phyloP scores from a whole-genome alignment of 2,113 vertebrate genomes.

The Pedetes capensis region DNA sequence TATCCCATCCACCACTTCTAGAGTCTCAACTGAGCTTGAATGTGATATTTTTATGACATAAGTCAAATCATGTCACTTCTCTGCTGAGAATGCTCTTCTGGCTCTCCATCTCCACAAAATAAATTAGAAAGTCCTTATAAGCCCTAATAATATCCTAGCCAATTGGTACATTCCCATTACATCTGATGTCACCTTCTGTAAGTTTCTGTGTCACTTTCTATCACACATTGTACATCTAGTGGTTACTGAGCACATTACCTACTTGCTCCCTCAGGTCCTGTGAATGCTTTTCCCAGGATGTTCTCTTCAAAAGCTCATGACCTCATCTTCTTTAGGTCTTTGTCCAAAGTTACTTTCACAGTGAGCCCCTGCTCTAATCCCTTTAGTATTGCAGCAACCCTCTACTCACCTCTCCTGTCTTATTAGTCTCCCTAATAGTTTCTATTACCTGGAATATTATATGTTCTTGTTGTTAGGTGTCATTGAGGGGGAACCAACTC shows the following conservation, averaged over 20 bases:
- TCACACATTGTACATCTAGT: not conserved
- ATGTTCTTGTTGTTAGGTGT: too few relatives aligned
- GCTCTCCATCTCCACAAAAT: not conserved
- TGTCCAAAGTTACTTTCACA: not conserved
- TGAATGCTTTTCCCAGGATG: not conserved
- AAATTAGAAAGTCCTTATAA: not conserved
- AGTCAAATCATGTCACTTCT: not conserved
- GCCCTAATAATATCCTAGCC: accelerated
- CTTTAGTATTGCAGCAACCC: not conserved
- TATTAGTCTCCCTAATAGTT: not conserved
- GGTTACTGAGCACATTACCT: not conserved
- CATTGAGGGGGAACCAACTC: too few relatives aligned
- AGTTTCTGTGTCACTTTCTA: not conserved
- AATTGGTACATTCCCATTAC: not conserved
- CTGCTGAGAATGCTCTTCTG: not conserved
- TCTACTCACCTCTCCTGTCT: not conserved
- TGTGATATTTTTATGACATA: not conserved
- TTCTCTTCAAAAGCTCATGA: not conserved
- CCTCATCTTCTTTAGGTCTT: not conserved
- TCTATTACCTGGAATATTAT: not conserved
- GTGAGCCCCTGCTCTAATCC: not conserved
- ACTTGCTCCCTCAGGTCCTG: not conserved
- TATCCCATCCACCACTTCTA: not conserved
- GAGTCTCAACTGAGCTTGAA: not conserved
- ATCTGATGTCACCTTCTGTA: not conserved